These are phyloP conservation scores for Microcebus murinus DNA, from an alignment of 2,113 vertebrate species.

Conservation along the genomic window DNA sequence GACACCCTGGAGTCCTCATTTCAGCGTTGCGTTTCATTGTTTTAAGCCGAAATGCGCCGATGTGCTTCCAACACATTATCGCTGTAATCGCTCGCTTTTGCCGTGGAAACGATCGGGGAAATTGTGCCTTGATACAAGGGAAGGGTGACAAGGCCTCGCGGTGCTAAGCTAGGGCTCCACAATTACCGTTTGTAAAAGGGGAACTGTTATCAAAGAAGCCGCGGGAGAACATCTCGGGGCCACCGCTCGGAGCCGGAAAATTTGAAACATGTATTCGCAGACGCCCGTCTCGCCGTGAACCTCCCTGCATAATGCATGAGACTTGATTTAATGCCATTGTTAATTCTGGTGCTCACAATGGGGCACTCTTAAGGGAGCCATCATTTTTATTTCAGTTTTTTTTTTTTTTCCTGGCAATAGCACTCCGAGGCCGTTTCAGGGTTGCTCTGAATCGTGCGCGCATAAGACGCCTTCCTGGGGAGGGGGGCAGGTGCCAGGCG, in stretches of 20 bases:
- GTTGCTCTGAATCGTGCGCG: neutral
- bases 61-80: constrained; percentile 69
- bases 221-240: constrained; percentile 77
- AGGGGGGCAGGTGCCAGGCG: neutral
- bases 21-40: constrained; percentile 70
- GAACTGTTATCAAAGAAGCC: constrained; percentile 81
- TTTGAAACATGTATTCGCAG: constrained; percentile 78
- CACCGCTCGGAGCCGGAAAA: constrained; percentile 75
- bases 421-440: neutral
- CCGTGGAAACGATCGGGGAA: constrained; percentile 77
- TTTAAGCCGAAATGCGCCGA: constrained; percentile 65
- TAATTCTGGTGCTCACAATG: constrained; percentile 60
- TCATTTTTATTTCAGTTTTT: neutral
- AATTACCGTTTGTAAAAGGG: constrained; percentile 77
- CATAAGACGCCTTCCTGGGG: neutral
- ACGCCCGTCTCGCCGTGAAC: constrained; percentile 47
- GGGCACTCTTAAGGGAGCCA: neutral
- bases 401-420: neutral
- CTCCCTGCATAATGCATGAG: constrained; percentile 83
- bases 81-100: constrained; percentile 72
- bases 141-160: constrained; percentile 65
- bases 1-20: constrained; percentile 61
- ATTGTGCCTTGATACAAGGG: constrained; percentile 71
- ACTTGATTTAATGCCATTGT: constrained; percentile 73
- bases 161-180: constrained; percentile 59